Evolutionary conservation across 2,888 invertebrate genomes (phyloP), one percentile per base, ranked within the genome.

Genomic region (Cerastis rubricosa): DNA sequence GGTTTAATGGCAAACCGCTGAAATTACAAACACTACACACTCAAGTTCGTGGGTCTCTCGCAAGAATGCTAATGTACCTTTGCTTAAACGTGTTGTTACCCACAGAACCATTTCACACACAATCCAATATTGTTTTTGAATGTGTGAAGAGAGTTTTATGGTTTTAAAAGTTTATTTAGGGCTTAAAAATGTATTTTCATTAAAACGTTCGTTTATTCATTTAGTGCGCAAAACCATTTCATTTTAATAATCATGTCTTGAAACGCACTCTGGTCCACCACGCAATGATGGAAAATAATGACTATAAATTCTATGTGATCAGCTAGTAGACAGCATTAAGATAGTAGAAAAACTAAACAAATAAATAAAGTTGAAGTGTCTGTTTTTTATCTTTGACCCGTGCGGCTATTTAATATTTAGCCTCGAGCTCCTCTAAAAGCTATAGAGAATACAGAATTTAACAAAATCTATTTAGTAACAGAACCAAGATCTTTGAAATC

Each of bases 21-120:
- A 71, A 83, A 83, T 81, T 81, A 81, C 85, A 74, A 69, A 81
- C 85, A 83, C 73, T 71, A 83, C 71, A 71, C 85, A 85, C 74
- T 82, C 57, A 74, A 77, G 73, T 71, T 81, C 29, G 68, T 57
- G 71, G 82, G 65, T 57, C 19, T 71, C 14, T 69, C 65, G 22
- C 77, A 74, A 77, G 85, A 85, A 83, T 83, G 77, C 83, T 69
- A 81, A 85, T 35, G 72, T 68, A 54, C 54, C 70, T 76, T 81
- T 35, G 63, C n/a, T 65, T 80, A 1, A 51, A 45, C 72, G 40
- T 61, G 29, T 19, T 19, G 54, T 47, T 22, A 64, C 66, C 71
- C 72, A 19, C 76, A 47, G 29, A 57, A 70, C 72, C 45, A 59
- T 73, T 83, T 67, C 61, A 63, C 57, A 69, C 25, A 80, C 47